These are phyloP conservation scores for Echinarachnius parma DNA, from an alignment of 53 echinoderm and acorn worm genomes.

Conservation along the genomic window DNA sequence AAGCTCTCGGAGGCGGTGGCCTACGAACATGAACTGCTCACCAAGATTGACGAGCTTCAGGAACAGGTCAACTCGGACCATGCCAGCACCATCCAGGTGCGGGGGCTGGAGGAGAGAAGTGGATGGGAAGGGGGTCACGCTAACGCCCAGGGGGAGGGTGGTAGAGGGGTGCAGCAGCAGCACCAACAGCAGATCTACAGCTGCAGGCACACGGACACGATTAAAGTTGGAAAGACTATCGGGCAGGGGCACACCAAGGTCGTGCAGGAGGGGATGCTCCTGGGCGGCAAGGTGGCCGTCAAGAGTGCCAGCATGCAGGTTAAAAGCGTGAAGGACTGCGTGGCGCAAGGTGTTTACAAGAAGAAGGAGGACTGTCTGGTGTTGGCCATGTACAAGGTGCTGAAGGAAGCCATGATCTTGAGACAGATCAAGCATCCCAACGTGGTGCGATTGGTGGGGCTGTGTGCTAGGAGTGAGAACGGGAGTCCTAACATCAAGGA, in stretches of 20 bases:
- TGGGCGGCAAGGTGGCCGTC: constrained; percentile 64
- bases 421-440: constrained; percentile 71
- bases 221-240: constrained; percentile 63
- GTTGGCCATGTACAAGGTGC: constrained; percentile 86
- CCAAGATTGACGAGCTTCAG: constrained; percentile 35
- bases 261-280: constrained; percentile 73
- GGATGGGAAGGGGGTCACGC: constrained; percentile 21
- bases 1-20: constrained; percentile 41
- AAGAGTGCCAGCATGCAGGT: constrained; percentile 82
- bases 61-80: constrained; percentile 38
- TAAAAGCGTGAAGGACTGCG: constrained; percentile 71
- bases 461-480: constrained; percentile 91
- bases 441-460: constrained; percentile 76
- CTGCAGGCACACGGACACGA: constrained; percentile 77
- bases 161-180: neutral
- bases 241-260: constrained; percentile 80
- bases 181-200: constrained; percentile 31
- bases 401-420: constrained; percentile 91
- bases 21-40: constrained; percentile 37
- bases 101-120: constrained; percentile 24
- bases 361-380: constrained; percentile 89
- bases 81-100: constrained; percentile 45
- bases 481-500: constrained; percentile 82
- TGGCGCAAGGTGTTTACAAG: constrained; percentile 62
- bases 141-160: neutral